These are phyloP conservation scores for Lindbergichthys nudifrons DNA, from an alignment of 2,797 vertebrate species.

Conservation along the genomic window DNA sequence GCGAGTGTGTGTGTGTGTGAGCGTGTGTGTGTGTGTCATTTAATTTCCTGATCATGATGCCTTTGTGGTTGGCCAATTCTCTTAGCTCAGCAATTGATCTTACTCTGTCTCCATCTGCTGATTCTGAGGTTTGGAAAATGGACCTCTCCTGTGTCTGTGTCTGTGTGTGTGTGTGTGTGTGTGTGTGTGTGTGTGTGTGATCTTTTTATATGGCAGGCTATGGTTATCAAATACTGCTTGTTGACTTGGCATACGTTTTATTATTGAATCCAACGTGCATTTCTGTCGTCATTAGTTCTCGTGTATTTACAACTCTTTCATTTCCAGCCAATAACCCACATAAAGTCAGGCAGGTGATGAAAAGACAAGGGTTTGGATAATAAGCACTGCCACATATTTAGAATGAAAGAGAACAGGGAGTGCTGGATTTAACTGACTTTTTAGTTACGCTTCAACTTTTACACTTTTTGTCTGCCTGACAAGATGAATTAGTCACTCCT, in stretches of 20 bases:
- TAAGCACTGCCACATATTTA: slow-evolving; percentile 43
- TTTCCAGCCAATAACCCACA: background rate
- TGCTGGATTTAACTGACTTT: slow-evolving; percentile 45
- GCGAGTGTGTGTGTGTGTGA: too few species aligned
- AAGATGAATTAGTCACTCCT: slow-evolving; percentile 54
- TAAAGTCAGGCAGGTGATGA: background rate
- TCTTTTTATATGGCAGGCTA: background rate
- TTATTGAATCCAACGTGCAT: background rate
- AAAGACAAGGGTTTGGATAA: slow-evolving; percentile 8
- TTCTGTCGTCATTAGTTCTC: background rate
- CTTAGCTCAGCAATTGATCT: slow-evolving; percentile 50
- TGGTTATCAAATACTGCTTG: background rate
- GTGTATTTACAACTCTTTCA: background rate
- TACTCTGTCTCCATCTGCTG: slow-evolving; percentile 59
- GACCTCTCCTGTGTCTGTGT: background rate
- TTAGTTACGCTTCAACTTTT: slow-evolving; percentile 38
- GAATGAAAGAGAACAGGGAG: slow-evolving; percentile 27
- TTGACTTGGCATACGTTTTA: background rate
- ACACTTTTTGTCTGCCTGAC: slow-evolving; percentile 41
- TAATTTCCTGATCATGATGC: slow-evolving; percentile 32
- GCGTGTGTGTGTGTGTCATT: background rate
- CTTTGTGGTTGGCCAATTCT: slow-evolving; percentile 36
- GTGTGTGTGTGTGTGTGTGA: background rate
- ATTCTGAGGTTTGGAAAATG: slow-evolving; percentile 37
- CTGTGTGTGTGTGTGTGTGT: slow-evolving; percentile 1